Evolutionary conservation across 2,888 invertebrate genomes (phyloP).

Genomic region (Chrysopilus asiliformis): DNA sequence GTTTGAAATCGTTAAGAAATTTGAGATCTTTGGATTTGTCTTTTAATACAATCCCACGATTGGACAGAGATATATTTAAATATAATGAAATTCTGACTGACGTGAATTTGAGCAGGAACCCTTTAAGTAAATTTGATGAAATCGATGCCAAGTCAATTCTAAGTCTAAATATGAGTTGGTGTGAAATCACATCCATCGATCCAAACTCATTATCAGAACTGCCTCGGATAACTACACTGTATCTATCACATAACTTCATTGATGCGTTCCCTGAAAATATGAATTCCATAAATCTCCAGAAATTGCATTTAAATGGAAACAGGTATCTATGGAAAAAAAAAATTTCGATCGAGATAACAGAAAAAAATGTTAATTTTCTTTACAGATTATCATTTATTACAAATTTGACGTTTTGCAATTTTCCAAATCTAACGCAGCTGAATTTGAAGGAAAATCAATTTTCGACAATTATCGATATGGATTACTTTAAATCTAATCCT

Average conservation of each 20-base stretch:
- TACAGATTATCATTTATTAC: no score
- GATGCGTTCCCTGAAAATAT: conserved; percentile 47
- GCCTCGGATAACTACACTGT: conserved; percentile 44
- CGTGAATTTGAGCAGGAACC: conserved; percentile 52
- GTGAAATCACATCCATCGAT: conserved; percentile 48
- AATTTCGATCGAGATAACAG: no score
- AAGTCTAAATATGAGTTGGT: conserved; percentile 48
- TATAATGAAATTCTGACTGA: conserved; percentile 45
- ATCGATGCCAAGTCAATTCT: conserved; percentile 45
- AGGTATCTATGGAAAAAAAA: no score
- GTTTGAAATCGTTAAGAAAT: conserved; percentile 45
- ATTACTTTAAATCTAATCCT: no score
- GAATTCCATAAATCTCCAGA: conserved; percentile 45
- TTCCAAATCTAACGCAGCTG: no score
- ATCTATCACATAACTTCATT: conserved; percentile 53
- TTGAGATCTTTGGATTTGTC: conserved; percentile 54
- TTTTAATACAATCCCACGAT: conserved; percentile 47
- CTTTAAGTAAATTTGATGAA: conserved; percentile 44
- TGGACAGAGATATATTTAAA: conserved; percentile 46
- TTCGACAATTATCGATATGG: no score
- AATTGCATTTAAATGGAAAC: no score
- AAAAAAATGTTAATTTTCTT: no score
- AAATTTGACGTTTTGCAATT: no score
- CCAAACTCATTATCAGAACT: conserved; percentile 44
- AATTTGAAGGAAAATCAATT: no score